phyloP scores from a whole-genome alignment of 1,140 invertebrate species.

The Drosophila sucinea region DNA sequence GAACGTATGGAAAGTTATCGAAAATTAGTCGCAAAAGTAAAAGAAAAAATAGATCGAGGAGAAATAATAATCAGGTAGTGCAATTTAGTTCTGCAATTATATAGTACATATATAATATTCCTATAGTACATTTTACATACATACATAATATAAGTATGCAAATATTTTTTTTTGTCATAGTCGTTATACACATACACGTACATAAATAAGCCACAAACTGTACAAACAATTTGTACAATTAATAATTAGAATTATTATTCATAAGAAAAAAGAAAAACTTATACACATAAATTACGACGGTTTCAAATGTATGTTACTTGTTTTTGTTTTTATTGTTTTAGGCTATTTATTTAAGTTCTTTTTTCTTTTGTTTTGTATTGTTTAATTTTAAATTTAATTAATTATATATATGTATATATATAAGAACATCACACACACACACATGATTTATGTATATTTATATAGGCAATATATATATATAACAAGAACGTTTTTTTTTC shows the following conservation, averaged over 20 bases:
- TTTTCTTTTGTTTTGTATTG: slow-evolving; percentile 14
- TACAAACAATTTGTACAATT: slow-evolving; percentile 67
- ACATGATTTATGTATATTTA: slow-evolving; percentile 58
- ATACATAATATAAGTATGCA: slow-evolving; percentile 59
- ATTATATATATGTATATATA: slow-evolving; percentile 36
- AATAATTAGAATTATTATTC: slow-evolving; percentile 18
- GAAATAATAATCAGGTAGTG: slow-evolving; percentile 23
- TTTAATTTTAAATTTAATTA: slow-evolving; percentile 40
- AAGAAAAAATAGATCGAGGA: slow-evolving; percentile 8
- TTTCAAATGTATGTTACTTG: slow-evolving; percentile 63
- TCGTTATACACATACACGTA: slow-evolving; percentile 71
- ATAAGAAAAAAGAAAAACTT: slow-evolving; percentile 68
- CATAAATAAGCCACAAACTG: slow-evolving; percentile 74
- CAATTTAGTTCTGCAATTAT: slow-evolving; percentile 21
- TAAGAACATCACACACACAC: slow-evolving; percentile 74
- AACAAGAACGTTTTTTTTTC: slow-evolving; percentile 56
- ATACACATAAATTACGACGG: slow-evolving; percentile 75
- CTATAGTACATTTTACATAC: slow-evolving; percentile 40
- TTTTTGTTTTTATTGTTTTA: slow-evolving; percentile 33
- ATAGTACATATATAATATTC: slow-evolving; percentile 21
- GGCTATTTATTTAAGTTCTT: slow-evolving; percentile 52
- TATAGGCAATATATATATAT: slow-evolving; percentile 58
- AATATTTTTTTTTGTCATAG: slow-evolving; percentile 12
- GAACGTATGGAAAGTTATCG: neutral
- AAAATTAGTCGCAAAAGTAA: neutral